phyloP scores from a whole-genome alignment of 2,888 invertebrate genomes.

The Entomobrya proxima region DNA sequence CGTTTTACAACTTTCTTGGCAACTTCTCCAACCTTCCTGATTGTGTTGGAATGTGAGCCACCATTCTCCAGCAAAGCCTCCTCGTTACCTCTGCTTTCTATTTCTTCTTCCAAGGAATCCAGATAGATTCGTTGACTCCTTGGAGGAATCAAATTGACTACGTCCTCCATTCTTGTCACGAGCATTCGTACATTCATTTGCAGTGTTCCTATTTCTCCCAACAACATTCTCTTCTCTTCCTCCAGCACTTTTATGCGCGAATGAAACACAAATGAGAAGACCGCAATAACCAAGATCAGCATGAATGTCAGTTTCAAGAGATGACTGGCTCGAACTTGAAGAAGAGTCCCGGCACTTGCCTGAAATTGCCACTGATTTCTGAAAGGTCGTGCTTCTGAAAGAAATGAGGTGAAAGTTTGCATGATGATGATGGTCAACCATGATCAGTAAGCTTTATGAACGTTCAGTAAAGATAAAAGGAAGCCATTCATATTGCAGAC shows the following conservation, averaged over 20 bases:
- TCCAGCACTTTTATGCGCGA: slow-evolving; percentile 48
- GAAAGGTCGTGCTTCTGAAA: neutral
- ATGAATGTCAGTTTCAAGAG: slow-evolving; percentile 36
- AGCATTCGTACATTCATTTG: slow-evolving; percentile 7
- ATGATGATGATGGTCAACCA: neutral
- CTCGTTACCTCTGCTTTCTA: neutral
- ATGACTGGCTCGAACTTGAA: slow-evolving; percentile 59
- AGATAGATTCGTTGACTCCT: slow-evolving; percentile 25
- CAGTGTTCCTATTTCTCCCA: slow-evolving; percentile 3
- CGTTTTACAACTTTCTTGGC: slow-evolving; percentile 30
- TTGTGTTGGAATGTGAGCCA: neutral
- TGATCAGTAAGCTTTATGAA: too few relatives aligned
- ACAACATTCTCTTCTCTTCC: slow-evolving; percentile 10
- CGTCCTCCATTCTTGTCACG: slow-evolving; percentile 7
- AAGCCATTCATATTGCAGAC: too few relatives aligned
- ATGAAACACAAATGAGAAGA: slow-evolving; percentile 37
- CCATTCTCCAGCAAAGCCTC: too few relatives aligned
- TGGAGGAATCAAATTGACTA: neutral
- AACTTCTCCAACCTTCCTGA: neutral
- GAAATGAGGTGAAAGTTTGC: neutral
- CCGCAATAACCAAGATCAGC: slow-evolving; percentile 10
- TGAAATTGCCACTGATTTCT: neutral
- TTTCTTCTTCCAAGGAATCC: neutral
- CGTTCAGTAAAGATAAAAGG: too few relatives aligned
- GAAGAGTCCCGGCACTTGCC: slow-evolving; percentile 31